Base-by-base conservation (phyloP, 2,888 invertebrate genomes). In the Pammene aurita region DNA sequence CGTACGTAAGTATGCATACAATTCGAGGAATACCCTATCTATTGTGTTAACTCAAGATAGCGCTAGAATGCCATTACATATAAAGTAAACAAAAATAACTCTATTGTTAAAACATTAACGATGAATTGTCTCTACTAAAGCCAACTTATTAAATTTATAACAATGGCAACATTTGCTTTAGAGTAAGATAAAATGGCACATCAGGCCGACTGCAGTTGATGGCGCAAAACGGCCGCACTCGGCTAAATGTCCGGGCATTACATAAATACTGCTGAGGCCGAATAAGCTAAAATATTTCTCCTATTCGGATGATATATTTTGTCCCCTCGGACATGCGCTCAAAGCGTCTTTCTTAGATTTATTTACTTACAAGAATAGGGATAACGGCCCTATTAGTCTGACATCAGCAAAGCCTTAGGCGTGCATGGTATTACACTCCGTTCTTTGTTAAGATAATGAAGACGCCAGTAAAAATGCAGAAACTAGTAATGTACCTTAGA, bases 251-350 rank as follows among this genome's bases (percentile, higher is more conserved):
- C 46, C 55, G 64, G 54, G 26, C 68, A 69, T 69, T 64, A 69
- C 35, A 69, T 58, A 64, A 58, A 65, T 57, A 57, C 63, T 50
- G 16, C 54, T 44, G 54, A 52, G 54, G 55, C 69, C 46, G 65
- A 65, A 65, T 65, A 69, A 65, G 64, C 69, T 68, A 58, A 64
- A 65, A 65, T 69, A 65, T 55, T 69, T 63, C 52, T 68, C 54
- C 54, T 65, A 42, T 65, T 65, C 41, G 65, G 60, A 65, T 65
- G 65, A 69, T 65, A 60, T 65, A 69, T 65, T 55, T 65, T 57
- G 48, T 57, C 35, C 62, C 62, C 35, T 44, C 50, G 56, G 57
- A 50, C 67, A 68, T 57, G 63, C 50, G n/a, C 44, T 55, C 48
- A n/a, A 46, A 67, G 38, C 60, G 14, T 14, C 7, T 55, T 55